A percentile compares a stretch with the other conserved stretches of the same genome.
Conservation (phyloP, 2,797 vertebrate species). For the Labroides dimidiatus region DNA sequence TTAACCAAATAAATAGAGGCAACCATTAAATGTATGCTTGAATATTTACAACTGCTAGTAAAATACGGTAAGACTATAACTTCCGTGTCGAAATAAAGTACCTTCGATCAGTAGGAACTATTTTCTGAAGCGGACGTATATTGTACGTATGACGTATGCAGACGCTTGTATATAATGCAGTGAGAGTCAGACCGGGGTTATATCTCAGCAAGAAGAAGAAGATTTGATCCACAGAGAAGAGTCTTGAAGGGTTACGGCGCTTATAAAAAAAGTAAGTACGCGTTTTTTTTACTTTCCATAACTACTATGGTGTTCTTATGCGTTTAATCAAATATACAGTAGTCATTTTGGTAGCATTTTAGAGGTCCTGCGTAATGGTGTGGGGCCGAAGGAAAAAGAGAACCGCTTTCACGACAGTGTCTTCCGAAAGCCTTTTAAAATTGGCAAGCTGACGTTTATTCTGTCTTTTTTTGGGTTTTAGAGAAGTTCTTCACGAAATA, state of each 20-base stretch:
- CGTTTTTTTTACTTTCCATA: not conserved
- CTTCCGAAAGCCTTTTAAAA: too few relatives aligned
- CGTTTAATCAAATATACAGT: too few relatives aligned
- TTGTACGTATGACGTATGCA: constrained; percentile 39
- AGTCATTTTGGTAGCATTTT: too few relatives aligned
- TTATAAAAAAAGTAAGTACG: not conserved
- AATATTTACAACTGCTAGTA: accelerated
- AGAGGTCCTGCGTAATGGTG: too few relatives aligned
- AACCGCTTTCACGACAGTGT: too few relatives aligned
- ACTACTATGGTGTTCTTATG: too few relatives aligned
- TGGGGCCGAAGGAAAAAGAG: too few relatives aligned
- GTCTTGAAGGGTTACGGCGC: accelerated
- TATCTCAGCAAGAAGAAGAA: too few relatives aligned
- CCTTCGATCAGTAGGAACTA: constrained; percentile 46
- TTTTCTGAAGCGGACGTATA: constrained; percentile 73
- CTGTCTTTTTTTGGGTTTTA: too few relatives aligned
- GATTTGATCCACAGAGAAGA: accelerated
- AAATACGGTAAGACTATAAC: accelerated
- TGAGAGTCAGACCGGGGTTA: too few relatives aligned
- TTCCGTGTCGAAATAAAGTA: accelerated
- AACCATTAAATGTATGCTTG: not conserved
- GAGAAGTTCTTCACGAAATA: too few relatives aligned
- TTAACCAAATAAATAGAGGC: accelerated
- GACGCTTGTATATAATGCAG: constrained; percentile 54
- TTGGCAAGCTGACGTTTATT: too few relatives aligned